phyloP scores from a whole-genome alignment of 2,113 vertebrate genomes.

The Athene cunicularia region DNA sequence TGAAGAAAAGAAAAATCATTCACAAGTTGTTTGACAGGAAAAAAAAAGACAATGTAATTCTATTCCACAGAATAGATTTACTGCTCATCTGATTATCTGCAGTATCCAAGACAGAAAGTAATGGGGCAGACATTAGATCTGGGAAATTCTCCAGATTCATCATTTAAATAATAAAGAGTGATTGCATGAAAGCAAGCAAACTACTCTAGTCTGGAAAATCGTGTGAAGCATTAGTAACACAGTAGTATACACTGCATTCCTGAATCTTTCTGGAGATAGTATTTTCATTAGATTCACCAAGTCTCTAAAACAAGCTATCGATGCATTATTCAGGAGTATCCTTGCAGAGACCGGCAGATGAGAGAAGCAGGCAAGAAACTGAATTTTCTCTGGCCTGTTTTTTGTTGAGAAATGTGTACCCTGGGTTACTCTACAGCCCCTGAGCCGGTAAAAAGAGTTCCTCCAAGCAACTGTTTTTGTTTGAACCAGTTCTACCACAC shows the following conservation, averaged over 20 bases:
- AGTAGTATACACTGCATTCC: background rate
- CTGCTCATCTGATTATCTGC: background rate
- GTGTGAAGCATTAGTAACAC: background rate
- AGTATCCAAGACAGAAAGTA: background rate
- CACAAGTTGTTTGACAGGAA: background rate
- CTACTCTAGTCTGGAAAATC: background rate
- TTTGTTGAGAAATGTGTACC: background rate
- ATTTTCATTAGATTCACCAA: background rate
- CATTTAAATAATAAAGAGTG: conserved; percentile 37
- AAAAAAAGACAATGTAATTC: background rate
- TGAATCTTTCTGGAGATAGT: background rate
- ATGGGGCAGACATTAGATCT: background rate
- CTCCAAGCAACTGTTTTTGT: background rate
- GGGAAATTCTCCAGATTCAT: conserved; percentile 22
- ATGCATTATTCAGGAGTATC: background rate
- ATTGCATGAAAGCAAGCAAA: background rate
- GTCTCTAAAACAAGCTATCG: background rate
- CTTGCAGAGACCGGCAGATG: background rate
- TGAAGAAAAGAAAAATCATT: conserved; percentile 31
- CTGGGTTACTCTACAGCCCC: background rate
- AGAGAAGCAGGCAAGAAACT: background rate
- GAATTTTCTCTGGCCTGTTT: background rate
- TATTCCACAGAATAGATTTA: background rate
- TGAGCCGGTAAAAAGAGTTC: conserved; percentile 5
- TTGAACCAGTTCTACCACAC: background rate